Conservation (phyloP, 1,140 invertebrate species). For the Thaumetopoea pityocampa region DNA sequence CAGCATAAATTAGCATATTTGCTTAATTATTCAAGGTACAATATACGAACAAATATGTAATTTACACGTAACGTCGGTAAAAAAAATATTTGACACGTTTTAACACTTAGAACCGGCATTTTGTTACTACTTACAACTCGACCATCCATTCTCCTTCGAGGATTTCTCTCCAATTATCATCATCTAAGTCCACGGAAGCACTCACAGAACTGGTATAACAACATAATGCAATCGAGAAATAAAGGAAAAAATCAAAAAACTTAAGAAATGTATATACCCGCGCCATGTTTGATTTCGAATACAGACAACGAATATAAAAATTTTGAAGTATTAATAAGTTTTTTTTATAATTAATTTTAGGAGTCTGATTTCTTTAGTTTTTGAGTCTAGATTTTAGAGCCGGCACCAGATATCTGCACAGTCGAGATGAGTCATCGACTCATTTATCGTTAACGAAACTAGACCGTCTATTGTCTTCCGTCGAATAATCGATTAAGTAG, state of each 20-base stretch:
- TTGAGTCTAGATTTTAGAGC: no score
- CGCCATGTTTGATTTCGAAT: slow-evolving; percentile 67
- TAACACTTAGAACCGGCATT: slow-evolving; percentile 38
- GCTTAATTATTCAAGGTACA: background rate
- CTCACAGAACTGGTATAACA: slow-evolving; percentile 47
- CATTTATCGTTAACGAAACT: no score
- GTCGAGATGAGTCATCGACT: no score
- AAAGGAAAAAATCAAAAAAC: slow-evolving; percentile 61
- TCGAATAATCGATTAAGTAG: no score
- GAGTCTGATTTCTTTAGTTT: no score
- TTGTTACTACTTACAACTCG: slow-evolving; percentile 66
- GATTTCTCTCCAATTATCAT: slow-evolving; percentile 64
- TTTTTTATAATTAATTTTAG: no score
- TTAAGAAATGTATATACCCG: slow-evolving; percentile 42
- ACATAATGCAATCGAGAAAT: slow-evolving; percentile 56
- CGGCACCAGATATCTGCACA: no score
- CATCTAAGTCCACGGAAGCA: slow-evolving; percentile 59
- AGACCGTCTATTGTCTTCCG: no score
- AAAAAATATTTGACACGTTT: slow-evolving; percentile 55
- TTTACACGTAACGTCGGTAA: slow-evolving; percentile 14
- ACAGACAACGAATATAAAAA: no score
- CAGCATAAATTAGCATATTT: background rate
- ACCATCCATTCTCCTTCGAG: slow-evolving; percentile 70
- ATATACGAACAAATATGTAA: background rate
- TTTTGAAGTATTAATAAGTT: no score